A percentile compares a stretch with the other conserved stretches of the same genome.
Evolutionary conservation across 2,797 vertebrate genomes (phyloP).

Genomic region (Hyperoplus immaculatus): DNA sequence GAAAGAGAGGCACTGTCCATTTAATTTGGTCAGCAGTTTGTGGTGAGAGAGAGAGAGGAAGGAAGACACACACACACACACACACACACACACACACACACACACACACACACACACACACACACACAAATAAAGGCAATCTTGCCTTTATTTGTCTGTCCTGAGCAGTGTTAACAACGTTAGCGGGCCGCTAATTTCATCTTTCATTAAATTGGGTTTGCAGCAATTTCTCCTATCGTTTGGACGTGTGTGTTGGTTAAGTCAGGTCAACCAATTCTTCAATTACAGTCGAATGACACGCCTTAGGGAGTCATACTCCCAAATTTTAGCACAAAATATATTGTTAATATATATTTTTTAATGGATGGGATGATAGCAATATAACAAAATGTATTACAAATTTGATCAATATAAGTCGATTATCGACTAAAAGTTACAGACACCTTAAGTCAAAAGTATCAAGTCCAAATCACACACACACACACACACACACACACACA

Average conservation of each 20-base stretch:
- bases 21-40: slow-evolving; percentile 60
- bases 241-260: background rate
- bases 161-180: slow-evolving; percentile 52
- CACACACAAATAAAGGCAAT: slow-evolving; percentile 28
- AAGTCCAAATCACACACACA: background rate
- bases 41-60: slow-evolving; percentile 37
- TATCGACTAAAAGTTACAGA: background rate
- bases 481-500: too few species aligned
- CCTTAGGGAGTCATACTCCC: background rate
- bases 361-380: background rate
- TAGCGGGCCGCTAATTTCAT: slow-evolving; percentile 45
- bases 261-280: background rate
- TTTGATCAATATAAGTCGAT: background rate
- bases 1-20: slow-evolving; percentile 43
- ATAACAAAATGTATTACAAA: background rate
- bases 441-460: too few species aligned
- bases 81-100: background rate
- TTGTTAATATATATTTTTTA: background rate
- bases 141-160: slow-evolving; percentile 38
- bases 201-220: slow-evolving; percentile 24
- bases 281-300: background rate
- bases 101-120: slow-evolving; percentile 13
- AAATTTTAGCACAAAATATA: background rate
- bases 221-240: slow-evolving; percentile 4
- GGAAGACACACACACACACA: slow-evolving; percentile 46